Evolutionary conservation across 1,140 invertebrate species (phyloP).

Genomic region (Heliconius hermathena): DNA sequence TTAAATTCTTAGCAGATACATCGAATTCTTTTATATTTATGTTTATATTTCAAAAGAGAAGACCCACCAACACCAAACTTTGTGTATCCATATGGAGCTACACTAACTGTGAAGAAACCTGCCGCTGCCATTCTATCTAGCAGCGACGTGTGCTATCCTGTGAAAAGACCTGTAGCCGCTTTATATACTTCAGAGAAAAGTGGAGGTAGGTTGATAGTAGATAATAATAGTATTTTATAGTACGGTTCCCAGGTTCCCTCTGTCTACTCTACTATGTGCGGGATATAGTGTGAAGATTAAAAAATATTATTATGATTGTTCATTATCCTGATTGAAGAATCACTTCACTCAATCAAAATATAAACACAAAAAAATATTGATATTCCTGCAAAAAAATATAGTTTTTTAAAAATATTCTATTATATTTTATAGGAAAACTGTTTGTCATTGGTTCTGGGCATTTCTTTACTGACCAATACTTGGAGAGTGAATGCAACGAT

Average conservation of each 20-base stretch:
- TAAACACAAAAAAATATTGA: too few species aligned
- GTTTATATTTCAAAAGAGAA: conserved; percentile 76
- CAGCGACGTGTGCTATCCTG: conserved; percentile 95
- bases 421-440: conserved; percentile 84
- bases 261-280: too few species aligned
- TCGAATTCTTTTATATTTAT: neutral
- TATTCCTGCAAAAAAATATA: neutral
- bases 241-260: too few species aligned
- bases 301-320: too few species aligned
- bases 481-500: conserved; percentile 97
- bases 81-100: conserved; percentile 98
- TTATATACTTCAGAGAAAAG: conserved; percentile 86
- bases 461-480: conserved; percentile 91
- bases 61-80: conserved; percentile 85
- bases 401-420: neutral
- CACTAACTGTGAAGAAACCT: conserved; percentile 95
- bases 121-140: conserved; percentile 94
- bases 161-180: conserved; percentile 95
- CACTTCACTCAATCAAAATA: too few species aligned
- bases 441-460: conserved; percentile 91
- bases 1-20: too few species aligned
- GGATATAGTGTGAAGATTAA: too few species aligned
- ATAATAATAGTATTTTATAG: too few species aligned
- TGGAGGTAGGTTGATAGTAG: conserved; percentile 59
- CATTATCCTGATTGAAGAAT: too few species aligned